Percentiles rank a stretch among this genome's conserved stretches.
These are phyloP conservation scores for Mystacides longicornis DNA, from an alignment of 2,888 invertebrate species.

Conservation along the genomic window DNA sequence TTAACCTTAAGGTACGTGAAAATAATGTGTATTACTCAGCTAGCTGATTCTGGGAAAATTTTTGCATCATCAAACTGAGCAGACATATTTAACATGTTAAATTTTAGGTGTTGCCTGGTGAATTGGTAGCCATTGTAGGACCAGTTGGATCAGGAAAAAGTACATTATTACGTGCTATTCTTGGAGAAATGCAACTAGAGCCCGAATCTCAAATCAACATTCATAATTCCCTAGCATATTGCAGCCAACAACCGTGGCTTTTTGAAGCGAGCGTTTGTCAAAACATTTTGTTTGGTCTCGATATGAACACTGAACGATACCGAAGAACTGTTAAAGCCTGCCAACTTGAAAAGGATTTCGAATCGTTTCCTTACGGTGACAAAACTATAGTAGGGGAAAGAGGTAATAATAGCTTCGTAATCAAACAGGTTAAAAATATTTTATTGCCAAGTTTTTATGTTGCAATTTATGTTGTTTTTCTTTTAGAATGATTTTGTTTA, in stretches of 20 bases:
- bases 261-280: conserved; percentile 57
- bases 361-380: conserved; percentile 56
- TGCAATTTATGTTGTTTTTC: too few relatives aligned
- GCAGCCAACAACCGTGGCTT: conserved; percentile 63
- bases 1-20: background rate
- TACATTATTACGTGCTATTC: conserved; percentile 61
- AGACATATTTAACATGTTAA: background rate
- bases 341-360: conserved; percentile 52
- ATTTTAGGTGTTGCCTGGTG: conserved; percentile 6
- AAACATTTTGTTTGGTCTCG: conserved; percentile 70
- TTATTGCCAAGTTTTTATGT: too few relatives aligned
- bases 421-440: too few relatives aligned
- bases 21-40: too few relatives aligned
- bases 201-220: conserved; percentile 43
- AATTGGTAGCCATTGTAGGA: conserved; percentile 58
- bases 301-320: conserved; percentile 49
- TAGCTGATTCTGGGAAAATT: too few relatives aligned
- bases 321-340: conserved; percentile 51
- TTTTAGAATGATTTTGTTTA: too few relatives aligned
- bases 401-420: conserved; percentile 34
- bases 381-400: conserved; percentile 61
- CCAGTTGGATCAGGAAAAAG: conserved; percentile 73
- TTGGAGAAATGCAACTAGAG: conserved; percentile 57
- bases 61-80: too few relatives aligned
- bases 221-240: conserved; percentile 50